Evolutionary conservation across 2,888 invertebrate genomes (phyloP), one percentile per base, ranked within the genome.

Genomic region (Matsumyia berberina): DNA sequence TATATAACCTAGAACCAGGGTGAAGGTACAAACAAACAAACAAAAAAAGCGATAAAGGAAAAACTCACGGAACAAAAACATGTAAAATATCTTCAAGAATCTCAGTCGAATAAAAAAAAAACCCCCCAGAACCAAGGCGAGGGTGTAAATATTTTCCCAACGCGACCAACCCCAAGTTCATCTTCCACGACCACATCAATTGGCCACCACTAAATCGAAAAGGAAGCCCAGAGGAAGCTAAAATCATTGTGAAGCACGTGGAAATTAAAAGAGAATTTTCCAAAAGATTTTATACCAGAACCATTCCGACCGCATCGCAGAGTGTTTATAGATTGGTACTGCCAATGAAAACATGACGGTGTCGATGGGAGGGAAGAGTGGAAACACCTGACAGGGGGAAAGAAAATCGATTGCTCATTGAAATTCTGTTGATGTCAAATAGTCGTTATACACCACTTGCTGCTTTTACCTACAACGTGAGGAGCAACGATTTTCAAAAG

Each of bases 361-460:
- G n/a, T 6, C 5, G 24, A 24, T 49, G 19, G 35, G 12, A n/a
- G 9, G 57, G 12, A 35, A 31, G 4, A 19, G 19, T 57, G 24
- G 19, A 64, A 51, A 24, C 72, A 66, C 78, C 58, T 73, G 78
- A 58, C 7, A 4, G 24, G 37, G 29, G 9, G 44, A 44, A 57
- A 31, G 60, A 86, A 86, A 87, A 86, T 87, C 83, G 78, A 86
- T 86, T 67, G 62, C 86, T 86, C 86, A 86, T 87, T 87, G 86
- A 87, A 86, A 87, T 87, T 87, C 87, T 64, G 80, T 81, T 81
- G 79, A 86, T 83, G 86, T 86, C 86, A 76, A 83, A 72, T 70
- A 69, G 76, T 83, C 83, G 79, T 86, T 80, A 74, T 80, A 79
- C 74, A 64, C 83, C 79, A 83, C 79, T 83, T 83, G 78, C 79